Conservation (phyloP, 2,113 vertebrate species). For the Nestor notabilis region DNA sequence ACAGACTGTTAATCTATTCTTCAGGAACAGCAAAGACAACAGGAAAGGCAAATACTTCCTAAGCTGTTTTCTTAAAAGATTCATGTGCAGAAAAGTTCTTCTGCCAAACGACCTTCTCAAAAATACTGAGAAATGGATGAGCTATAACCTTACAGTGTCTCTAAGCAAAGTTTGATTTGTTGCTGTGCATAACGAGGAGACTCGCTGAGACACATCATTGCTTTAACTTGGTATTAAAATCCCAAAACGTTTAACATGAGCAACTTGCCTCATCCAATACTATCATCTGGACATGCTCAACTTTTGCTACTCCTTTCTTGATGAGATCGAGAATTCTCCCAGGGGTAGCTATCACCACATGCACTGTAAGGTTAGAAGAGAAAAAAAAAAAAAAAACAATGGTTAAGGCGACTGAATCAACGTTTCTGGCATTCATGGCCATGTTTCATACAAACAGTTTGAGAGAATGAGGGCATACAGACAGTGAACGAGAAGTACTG, state of each 20-base stretch:
- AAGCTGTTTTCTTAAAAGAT: not conserved
- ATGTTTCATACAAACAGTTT: fast-evolving
- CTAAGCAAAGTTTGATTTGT: not conserved
- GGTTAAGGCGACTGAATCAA: not conserved
- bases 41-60: not conserved
- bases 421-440: not conserved
- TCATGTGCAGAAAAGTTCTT: not conserved
- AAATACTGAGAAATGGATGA: not conserved
- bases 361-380: constrained; percentile 80
- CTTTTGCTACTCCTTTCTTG: constrained; percentile 99
- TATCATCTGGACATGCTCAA: constrained; percentile 97
- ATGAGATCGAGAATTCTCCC: constrained; percentile 99
- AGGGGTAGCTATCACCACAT: constrained; percentile 96
- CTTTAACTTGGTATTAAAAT: not conserved
- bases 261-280: constrained; percentile 94
- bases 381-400: not conserved
- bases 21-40: not conserved
- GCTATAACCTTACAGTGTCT: not conserved
- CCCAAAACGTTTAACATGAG: not conserved
- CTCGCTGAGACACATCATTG: not conserved
- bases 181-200: not conserved
- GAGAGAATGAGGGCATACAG: not conserved
- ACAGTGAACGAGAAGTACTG: fast-evolving
- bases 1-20: not conserved
- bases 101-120: not conserved